Conservation (phyloP, 2,113 vertebrate species). For the Quiscalus mexicanus region DNA sequence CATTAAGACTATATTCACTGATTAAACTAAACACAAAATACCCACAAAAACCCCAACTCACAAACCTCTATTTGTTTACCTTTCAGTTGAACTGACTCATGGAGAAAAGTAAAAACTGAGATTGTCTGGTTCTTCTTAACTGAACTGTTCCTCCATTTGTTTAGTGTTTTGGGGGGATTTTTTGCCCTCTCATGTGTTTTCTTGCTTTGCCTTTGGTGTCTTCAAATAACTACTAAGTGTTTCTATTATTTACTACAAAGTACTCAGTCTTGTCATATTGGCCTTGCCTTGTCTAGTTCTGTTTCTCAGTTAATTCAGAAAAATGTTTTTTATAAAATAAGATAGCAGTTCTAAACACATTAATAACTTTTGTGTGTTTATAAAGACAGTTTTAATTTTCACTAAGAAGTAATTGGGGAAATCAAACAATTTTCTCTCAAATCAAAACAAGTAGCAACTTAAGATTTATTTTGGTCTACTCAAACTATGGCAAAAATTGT, state of each 20-base stretch:
- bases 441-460: neutral
- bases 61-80: neutral
- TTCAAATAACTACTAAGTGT: neutral
- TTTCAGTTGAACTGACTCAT: neutral
- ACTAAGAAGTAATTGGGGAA: neutral
- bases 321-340: neutral
- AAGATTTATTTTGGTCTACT: neutral
- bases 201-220: neutral
- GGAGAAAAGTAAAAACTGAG: neutral
- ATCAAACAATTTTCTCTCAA: neutral
- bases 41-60: rapidly evolving
- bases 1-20: neutral
- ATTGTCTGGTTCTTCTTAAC: neutral
- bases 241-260: neutral
- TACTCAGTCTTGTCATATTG: neutral
- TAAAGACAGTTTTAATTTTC: neutral
- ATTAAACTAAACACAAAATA: neutral
- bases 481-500: neutral
- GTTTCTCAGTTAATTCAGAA: neutral
- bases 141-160: rapidly evolving
- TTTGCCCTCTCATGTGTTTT: neutral
- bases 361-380: neutral
- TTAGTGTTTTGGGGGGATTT: too few relatives aligned
- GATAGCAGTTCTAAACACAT: neutral
- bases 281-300: neutral